phyloP scores from a whole-genome alignment of 2,888 invertebrate genomes.

The Homarus gammarus region DNA sequence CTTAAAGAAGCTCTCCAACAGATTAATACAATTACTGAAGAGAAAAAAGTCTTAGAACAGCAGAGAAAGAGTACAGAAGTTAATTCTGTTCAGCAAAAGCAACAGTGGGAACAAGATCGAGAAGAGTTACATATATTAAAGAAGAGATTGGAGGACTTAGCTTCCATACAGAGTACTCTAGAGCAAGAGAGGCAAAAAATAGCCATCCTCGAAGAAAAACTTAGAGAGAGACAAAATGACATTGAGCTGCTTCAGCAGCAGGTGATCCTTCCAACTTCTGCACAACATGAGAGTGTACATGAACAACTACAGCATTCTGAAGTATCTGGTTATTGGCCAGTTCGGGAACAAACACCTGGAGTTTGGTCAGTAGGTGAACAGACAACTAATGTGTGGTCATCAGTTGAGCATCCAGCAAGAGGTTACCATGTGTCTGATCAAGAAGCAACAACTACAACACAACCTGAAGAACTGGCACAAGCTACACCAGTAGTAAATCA shows the following conservation, averaged over 20 bases:
- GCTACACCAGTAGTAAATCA: background rate
- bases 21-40: slow-evolving; percentile 56
- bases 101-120: slow-evolving; percentile 43
- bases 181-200: slow-evolving; percentile 42
- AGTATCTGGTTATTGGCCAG: background rate
- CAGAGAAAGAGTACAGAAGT: slow-evolving; percentile 50
- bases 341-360: background rate
- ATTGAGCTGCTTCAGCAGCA: slow-evolving; percentile 52
- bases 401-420: background rate
- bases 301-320: background rate
- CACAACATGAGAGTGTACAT: background rate
- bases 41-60: slow-evolving; percentile 67
- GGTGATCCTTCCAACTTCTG: background rate
- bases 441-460: background rate
- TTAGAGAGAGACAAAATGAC: slow-evolving; percentile 44
- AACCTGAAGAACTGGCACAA: background rate
- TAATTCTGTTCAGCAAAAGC: slow-evolving; percentile 36
- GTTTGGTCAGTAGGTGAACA: background rate
- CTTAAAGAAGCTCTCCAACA: slow-evolving; percentile 63
- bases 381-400: background rate
- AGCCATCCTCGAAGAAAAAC: slow-evolving; percentile 35
- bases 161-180: background rate
- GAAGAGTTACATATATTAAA: slow-evolving; percentile 24
- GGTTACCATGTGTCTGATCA: background rate
- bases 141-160: background rate